Percentiles rank a stretch among this genome's conserved stretches.
These are phyloP conservation scores for Zapornia atra DNA, from an alignment of 2,113 vertebrate species.

Conservation along the genomic window DNA sequence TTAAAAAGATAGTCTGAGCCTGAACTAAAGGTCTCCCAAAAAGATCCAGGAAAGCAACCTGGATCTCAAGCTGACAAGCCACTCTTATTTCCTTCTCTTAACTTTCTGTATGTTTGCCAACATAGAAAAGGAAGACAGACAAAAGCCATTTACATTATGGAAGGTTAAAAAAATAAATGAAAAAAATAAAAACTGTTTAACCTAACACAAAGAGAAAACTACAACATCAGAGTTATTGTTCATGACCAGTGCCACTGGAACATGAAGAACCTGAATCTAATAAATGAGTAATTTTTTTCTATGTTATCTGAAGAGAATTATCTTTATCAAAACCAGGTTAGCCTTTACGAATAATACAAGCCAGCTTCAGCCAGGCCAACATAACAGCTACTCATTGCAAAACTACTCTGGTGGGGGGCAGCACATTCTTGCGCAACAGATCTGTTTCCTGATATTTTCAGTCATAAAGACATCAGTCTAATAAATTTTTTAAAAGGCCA, in stretches of 20 bases:
- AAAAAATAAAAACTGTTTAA: background rate
- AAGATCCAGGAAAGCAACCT: background rate
- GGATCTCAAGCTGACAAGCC: background rate
- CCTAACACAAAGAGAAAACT: background rate
- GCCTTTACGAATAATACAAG: slow-evolving; percentile 15
- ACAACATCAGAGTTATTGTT: background rate
- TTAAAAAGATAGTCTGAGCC: background rate
- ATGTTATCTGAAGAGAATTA: slow-evolving; percentile 18
- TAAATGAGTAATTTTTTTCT: background rate
- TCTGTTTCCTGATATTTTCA: background rate
- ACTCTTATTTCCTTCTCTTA: background rate
- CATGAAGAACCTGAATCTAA: background rate
- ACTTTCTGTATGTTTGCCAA: background rate
- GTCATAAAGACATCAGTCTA: background rate
- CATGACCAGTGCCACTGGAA: background rate
- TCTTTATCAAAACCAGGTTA: slow-evolving; percentile 17
- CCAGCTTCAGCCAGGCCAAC: background rate
- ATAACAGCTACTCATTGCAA: background rate
- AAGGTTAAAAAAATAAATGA: background rate
- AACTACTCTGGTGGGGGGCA: background rate
- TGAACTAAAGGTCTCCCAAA: background rate
- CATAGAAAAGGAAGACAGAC: background rate
- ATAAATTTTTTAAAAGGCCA: background rate
- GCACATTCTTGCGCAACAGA: background rate
- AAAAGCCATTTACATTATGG: background rate